Evolutionary conservation across 2,888 invertebrate genomes (phyloP), one percentile per base, ranked within the genome.

Genomic region (Ametastegia equiseti): DNA sequence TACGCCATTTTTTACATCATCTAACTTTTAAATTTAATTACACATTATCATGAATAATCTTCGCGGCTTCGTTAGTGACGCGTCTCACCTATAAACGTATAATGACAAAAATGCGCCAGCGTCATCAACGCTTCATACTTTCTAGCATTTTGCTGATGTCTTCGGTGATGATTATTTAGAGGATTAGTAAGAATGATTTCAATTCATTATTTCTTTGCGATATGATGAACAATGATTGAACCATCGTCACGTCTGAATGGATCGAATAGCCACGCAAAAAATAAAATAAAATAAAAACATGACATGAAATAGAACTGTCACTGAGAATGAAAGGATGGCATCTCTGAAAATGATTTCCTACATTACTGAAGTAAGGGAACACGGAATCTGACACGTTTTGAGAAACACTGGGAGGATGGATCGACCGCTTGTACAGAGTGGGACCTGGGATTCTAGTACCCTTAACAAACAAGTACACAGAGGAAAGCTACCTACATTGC

Each of bases 371-470:
- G 23, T 13, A 33, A 33, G 19, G 13, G 45, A 45, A 15, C 42
- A 15, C 45, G 33, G 33, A 23, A 54, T 33, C 19, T 30, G n/a
- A n/a, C 33, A 33, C 54, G 75, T 75, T 75, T 50, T 54, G 54
- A 75, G 54, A 75, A 75, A 54, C 75, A 75, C 75, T 75, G 75
- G 36, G 75, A 54, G 54, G 19, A 50, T 11, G 19, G 36, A 54
- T 75, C 75, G 75, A 75, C 75, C 54, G 54, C 54, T 75, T n/a
- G 75, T 36, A 27, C 45, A 47, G 6, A 67, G 39, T 67, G 30
- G 71, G 36, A 75, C 36, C 54, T 19, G 54, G 75, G 54, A 33
- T 54, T 75, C 75, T 75, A 54, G 75, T 75, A 33, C 33, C 75
- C 71, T 75, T 33, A 5, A 54, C 45, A 15, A 47, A 71, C 19